phyloP scores from a whole-genome alignment of 2,113 vertebrate species.

The Labeo catla region DNA sequence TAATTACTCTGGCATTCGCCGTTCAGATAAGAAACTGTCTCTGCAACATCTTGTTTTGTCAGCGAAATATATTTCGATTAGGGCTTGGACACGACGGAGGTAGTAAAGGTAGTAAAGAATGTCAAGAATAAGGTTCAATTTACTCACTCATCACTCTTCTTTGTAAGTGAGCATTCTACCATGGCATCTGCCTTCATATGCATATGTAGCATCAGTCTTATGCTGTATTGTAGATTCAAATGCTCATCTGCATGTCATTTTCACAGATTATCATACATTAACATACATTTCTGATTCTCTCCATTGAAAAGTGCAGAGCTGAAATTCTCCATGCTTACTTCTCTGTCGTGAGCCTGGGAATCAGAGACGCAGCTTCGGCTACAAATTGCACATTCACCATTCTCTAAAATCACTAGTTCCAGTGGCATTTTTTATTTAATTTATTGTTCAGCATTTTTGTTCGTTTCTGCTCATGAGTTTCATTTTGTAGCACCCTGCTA shows the following conservation, averaged over 20 bases:
- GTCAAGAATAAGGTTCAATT: slow-evolving; percentile 20
- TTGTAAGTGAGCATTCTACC: slow-evolving; percentile 58
- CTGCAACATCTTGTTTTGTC: not conserved
- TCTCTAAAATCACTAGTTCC: not conserved
- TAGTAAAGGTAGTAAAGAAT: not conserved
- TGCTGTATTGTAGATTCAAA: slow-evolving; percentile 71
- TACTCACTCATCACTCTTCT: slow-evolving; percentile 41
- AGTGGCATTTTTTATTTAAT: not conserved
- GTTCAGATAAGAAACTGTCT: not conserved
- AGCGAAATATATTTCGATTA: not conserved
- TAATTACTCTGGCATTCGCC: not conserved
- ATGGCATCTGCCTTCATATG: slow-evolving; percentile 58
- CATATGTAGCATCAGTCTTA: slow-evolving; percentile 58
- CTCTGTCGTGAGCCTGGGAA: slow-evolving; percentile 24
- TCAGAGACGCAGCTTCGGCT: slow-evolving; percentile 2
- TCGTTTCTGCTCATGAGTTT: not conserved
- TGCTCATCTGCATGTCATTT: slow-evolving; percentile 78
- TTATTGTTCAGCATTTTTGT: not conserved
- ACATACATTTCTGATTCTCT: slow-evolving; percentile 75
- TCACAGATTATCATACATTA: slow-evolving; percentile 80
- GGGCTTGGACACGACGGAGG: not conserved
- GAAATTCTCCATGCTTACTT: slow-evolving; percentile 69
- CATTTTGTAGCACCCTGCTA: not conserved
- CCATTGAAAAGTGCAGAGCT: slow-evolving; percentile 69
- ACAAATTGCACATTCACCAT: slow-evolving; percentile 16